Evolutionary conservation across 2,797 vertebrate species (phyloP), one percentile per base, ranked within the genome.

Genomic region (Lophotriccus pileatus): DNA sequence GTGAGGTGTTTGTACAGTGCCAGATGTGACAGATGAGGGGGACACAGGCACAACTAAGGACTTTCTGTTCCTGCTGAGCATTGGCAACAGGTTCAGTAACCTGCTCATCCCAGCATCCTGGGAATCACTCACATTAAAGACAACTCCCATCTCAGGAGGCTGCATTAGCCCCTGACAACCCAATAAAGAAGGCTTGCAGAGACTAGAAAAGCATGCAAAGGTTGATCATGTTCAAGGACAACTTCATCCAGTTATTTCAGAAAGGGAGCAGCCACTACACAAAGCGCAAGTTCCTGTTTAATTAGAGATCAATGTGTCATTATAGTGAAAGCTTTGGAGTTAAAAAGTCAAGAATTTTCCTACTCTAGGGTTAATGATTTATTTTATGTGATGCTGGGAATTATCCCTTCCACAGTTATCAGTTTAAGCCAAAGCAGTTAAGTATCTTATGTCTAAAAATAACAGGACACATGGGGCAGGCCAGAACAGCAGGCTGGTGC

Each of bases 371-470:
- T 67, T 92, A 79, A 77, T 69, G 16, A 85, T 83, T 88, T 74
- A 76, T 79, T 95, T 88, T 49, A 30, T 25, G 12, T 15, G 53
- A 79, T 56, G 70, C 55, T 66, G 52, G 82, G 92, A 92, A 90
- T 94, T 91, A 96, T 95, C 80, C 37, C 47, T 82, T 79, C 66
- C 44, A 82, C 23, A 60, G 80, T 73, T 69, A 91, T 3, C 53
- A 62, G 58, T 88, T 89, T 95, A 96, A 93, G 91, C 79, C 84
- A 81, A 83, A 95, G 91, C 5, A 90, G 89, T 85, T 96, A 96
- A 96, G 94, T 67, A 75, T 62, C 94, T 96, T 94, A 95, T 14
- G 18, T 73, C 87, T 92, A 95, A 92, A 95, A 91, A 95, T 96
- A 95, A 75, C 58, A 67, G 66, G 70, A 74, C 62, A 78, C 41